phyloP scores from a whole-genome alignment of 2,797 vertebrate species.

The Silurus aristotelis region DNA sequence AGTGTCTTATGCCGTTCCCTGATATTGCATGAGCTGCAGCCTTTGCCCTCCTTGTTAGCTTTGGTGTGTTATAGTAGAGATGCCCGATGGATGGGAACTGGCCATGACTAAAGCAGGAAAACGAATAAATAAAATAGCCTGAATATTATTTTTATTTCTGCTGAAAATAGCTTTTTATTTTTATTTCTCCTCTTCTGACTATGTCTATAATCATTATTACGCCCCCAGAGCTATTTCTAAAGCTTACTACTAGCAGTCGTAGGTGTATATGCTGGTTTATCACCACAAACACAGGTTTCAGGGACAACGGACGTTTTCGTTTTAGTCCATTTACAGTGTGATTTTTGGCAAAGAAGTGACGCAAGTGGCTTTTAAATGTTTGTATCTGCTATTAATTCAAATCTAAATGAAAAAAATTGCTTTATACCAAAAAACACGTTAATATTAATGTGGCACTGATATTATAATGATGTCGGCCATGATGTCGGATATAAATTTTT shows the following conservation, averaged over 20 bases:
- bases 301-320: background rate
- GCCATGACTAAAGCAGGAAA: background rate
- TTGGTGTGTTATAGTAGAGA: background rate
- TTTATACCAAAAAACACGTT: too few relatives aligned
- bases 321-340: background rate
- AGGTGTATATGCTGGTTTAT: background rate
- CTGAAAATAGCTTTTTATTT: background rate
- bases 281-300: background rate
- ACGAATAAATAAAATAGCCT: background rate
- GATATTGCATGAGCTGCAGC: background rate
- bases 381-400: constrained; percentile 13
- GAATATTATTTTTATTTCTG: background rate
- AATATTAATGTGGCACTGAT: too few relatives aligned
- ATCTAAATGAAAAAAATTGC: background rate
- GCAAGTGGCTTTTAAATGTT: background rate
- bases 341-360: background rate
- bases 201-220: background rate
- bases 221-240: background rate
- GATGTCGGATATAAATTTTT: constrained; percentile 24
- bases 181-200: background rate
- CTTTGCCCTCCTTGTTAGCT: background rate
- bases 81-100: background rate
- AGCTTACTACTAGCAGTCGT: background rate
- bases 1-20: background rate
- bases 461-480: constrained; percentile 4